These are phyloP conservation scores for Sturnira hondurensis DNA, from an alignment of 2,113 vertebrate genomes.

Conservation along the genomic window DNA sequence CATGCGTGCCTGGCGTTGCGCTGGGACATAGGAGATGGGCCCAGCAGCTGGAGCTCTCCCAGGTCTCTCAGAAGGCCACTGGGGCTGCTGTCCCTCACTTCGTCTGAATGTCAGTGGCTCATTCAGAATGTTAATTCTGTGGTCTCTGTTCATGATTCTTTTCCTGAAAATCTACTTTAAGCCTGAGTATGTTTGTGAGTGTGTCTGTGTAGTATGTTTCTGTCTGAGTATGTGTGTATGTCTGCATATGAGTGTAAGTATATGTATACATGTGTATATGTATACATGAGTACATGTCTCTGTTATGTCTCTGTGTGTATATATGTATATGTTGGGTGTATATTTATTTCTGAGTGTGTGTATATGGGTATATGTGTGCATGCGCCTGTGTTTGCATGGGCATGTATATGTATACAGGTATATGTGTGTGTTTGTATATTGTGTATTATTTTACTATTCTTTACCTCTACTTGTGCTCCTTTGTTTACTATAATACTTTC, in stretches of 20 bases:
- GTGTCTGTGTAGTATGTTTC: not conserved
- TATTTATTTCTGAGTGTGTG: not conserved
- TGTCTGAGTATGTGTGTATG: not conserved
- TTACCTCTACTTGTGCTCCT: not conserved
- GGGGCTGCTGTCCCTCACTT: not conserved
- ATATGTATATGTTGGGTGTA: not conserved
- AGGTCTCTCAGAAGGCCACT: not conserved
- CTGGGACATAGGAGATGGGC: not conserved
- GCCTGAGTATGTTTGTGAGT: not conserved
- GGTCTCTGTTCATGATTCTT: not conserved
- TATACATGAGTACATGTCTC: not conserved
- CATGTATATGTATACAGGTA: not conserved
- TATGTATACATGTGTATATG: not conserved
- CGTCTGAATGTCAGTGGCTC: not conserved
- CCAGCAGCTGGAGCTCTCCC: not conserved
- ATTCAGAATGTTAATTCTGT: not conserved
- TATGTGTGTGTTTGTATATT: not conserved
- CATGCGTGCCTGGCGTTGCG: rapidly evolving
- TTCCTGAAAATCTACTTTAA: not conserved
- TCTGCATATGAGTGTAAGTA: not conserved
- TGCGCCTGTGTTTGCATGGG: not conserved
- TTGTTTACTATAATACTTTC: not conserved
- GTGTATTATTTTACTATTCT: not conserved
- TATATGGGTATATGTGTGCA: not conserved
- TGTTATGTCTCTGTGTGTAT: not conserved